These are phyloP conservation scores for Amblyopsis rosae DNA, from an alignment of 2,113 vertebrate genomes.

Conservation along the genomic window DNA sequence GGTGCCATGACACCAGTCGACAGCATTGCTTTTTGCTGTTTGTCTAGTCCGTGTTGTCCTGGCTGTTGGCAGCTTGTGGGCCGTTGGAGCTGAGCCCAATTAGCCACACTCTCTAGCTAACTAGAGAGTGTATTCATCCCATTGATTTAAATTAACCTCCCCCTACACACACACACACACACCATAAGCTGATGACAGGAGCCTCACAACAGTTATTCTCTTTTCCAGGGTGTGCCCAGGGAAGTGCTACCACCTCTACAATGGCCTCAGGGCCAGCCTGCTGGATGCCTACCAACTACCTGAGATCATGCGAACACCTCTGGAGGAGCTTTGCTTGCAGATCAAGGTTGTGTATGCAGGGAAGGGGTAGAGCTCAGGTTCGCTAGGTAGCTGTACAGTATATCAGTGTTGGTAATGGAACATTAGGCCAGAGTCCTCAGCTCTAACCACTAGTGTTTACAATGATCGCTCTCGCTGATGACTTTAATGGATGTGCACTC, in stretches of 20 bases:
- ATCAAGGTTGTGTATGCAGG: constrained; percentile 84
- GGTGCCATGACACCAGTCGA: background rate
- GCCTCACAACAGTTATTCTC: background rate
- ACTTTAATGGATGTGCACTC: constrained; percentile 35
- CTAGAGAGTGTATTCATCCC: constrained; percentile 31
- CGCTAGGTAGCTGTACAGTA: constrained; percentile 17
- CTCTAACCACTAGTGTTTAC: constrained; percentile 33
- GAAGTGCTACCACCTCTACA: constrained; percentile 96
- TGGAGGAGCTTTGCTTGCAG: constrained; percentile 96
- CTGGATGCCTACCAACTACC: constrained; percentile 94
- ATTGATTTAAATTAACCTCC: constrained; percentile 39
- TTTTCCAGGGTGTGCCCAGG: constrained; percentile 88
- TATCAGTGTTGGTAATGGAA: constrained; percentile 62
- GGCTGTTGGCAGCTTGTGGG: constrained; percentile 32
- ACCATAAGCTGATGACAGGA: constrained; percentile 19
- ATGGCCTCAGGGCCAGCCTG: constrained; percentile 88
- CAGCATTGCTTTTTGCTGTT: no score
- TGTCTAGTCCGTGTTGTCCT: constrained; percentile 2
- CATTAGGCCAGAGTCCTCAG: constrained; percentile 52
- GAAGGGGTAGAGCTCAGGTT: background rate
- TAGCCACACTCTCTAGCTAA: constrained; percentile 43
- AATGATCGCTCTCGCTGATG: constrained; percentile 39
- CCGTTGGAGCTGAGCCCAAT: constrained; percentile 43
- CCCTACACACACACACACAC: background rate
- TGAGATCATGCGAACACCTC: constrained; percentile 93